These are phyloP conservation scores for Tolypeutes matacus DNA, from an alignment of 2,797 vertebrate genomes.

Conservation along the genomic window DNA sequence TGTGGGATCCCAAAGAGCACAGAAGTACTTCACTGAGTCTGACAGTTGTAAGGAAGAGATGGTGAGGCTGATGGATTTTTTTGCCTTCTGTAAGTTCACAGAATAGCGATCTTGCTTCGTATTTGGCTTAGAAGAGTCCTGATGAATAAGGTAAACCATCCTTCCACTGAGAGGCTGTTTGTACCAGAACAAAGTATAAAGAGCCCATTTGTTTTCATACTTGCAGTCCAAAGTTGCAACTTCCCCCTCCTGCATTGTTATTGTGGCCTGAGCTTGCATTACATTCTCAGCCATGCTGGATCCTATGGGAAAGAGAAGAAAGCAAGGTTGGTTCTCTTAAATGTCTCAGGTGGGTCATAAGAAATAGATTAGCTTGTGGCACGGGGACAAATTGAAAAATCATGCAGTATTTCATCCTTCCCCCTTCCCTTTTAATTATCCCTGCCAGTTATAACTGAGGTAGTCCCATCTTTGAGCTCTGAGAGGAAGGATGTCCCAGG, in stretches of 20 bases:
- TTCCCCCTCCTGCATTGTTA: neutral
- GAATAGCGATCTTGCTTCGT: neutral
- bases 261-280: neutral
- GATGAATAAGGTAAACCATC: neutral
- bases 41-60: neutral
- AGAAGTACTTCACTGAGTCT: conserved; percentile 58
- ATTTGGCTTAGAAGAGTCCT: neutral
- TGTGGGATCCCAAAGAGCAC: neutral
- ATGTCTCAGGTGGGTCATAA: neutral
- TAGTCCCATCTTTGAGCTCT: neutral
- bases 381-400: neutral
- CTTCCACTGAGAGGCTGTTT: conserved; percentile 1
- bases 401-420: neutral
- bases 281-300: neutral
- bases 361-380: neutral
- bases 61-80: neutral
- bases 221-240: neutral
- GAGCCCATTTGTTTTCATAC: neutral
- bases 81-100: neutral
- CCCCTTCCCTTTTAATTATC: neutral
- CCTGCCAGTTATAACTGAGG: neutral
- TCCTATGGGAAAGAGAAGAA: conserved; percentile 40
- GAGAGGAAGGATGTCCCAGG: neutral
- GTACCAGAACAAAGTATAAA: neutral
- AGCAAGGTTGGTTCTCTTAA: neutral